Evolutionary conservation across 2,113 vertebrate genomes (phyloP).

Genomic region (Podarcis muralis): DNA sequence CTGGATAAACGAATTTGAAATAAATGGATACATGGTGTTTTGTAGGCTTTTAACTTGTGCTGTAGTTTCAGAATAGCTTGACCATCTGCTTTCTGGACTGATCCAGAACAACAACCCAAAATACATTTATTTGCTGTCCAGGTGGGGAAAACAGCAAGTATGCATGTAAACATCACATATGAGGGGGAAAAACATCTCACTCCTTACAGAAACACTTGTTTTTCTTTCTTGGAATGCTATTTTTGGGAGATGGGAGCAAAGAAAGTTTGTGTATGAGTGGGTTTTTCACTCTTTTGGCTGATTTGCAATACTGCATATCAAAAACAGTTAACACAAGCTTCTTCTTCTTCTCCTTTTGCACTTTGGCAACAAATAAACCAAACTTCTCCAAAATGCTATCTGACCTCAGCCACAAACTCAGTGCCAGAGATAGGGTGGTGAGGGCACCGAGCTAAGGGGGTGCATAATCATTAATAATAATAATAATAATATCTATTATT

Average conservation of each 20-base stretch:
- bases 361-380: not conserved
- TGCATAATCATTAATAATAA: too few species aligned
- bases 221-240: conserved; percentile 25
- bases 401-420: too few species aligned
- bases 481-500: not conserved
- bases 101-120: not conserved
- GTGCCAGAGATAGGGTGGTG: too few species aligned
- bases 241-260: conserved; percentile 35
- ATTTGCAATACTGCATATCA: not conserved
- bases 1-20: too few species aligned
- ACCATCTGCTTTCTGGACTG: not conserved
- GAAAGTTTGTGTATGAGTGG: not conserved
- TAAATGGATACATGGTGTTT: too few species aligned
- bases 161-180: not conserved
- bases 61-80: not conserved
- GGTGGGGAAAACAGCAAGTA: not conserved
- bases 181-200: not conserved
- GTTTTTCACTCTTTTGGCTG: not conserved
- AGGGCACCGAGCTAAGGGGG: too few species aligned
- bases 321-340: not conserved
- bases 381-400: not conserved
- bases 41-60: not conserved
- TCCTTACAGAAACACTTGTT: not conserved
- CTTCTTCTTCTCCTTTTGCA: not conserved
- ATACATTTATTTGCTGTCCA: not conserved